Percentiles rank a stretch among this genome's conserved stretches.
Conservation (phyloP, 2,888 invertebrate species). For the Junonia oenone region DNA sequence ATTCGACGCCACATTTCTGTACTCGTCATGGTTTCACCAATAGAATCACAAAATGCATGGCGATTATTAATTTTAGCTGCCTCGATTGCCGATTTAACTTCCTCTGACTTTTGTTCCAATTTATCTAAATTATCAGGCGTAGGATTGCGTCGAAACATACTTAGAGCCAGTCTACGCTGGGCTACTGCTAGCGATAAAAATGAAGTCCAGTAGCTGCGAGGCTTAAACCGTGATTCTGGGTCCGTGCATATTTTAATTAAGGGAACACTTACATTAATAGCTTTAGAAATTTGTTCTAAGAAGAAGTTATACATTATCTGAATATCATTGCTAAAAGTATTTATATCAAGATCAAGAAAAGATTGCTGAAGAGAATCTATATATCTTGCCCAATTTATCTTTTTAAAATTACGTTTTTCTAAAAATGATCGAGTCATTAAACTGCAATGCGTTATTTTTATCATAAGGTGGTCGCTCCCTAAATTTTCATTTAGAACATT, state of each 20-base stretch:
- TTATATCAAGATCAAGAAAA: not conserved
- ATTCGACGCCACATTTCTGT: slow-evolving; percentile 1
- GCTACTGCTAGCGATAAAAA: slow-evolving; percentile 13
- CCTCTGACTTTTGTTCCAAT: slow-evolving; percentile 8
- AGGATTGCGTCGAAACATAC: slow-evolving; percentile 18
- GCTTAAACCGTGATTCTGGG: slow-evolving; percentile 7
- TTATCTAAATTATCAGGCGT: slow-evolving; percentile 12
- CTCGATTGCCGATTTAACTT: slow-evolving; percentile 2
- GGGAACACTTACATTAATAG: slow-evolving; percentile 15
- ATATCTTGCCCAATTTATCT: slow-evolving; percentile 14
- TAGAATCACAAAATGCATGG: slow-evolving; percentile 10
- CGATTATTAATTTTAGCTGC: not conserved
- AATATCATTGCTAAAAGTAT: not conserved
- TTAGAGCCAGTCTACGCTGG: slow-evolving; percentile 14
- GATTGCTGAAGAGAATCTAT: not conserved
- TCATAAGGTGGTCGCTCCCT: slow-evolving; percentile 24
- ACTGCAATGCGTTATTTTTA: slow-evolving; percentile 12
- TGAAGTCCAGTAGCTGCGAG: not conserved
- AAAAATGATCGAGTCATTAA: not conserved
- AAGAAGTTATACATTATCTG: slow-evolving; percentile 11
- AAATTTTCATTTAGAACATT: slow-evolving; percentile 16
- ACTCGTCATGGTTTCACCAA: not conserved
- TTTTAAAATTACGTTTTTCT: slow-evolving; percentile 15
- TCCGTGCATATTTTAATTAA: slow-evolving; percentile 7
- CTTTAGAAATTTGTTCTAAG: slow-evolving; percentile 2